A percentile compares a stretch with the other conserved stretches of the same genome.
phyloP scores from a whole-genome alignment of 2,888 invertebrate genomes.

The Palloptera scutellata region DNA sequence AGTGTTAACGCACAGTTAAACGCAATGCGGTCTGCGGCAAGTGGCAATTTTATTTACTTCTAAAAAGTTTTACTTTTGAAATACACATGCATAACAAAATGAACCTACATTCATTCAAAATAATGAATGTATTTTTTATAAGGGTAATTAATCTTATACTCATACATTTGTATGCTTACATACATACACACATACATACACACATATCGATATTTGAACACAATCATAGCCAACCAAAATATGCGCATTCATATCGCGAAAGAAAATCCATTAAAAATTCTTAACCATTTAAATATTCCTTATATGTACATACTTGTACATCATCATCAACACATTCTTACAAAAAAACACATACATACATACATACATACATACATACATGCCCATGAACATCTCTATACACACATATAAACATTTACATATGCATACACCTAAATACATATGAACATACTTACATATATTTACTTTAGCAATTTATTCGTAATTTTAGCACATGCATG shows the following conservation, averaged over 20 bases:
- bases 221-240: not conserved
- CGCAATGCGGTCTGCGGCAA: not conserved
- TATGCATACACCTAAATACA: not conserved
- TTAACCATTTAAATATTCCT: slow-evolving; percentile 19
- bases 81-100: no score
- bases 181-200: not conserved
- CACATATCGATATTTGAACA: not conserved
- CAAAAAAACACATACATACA: slow-evolving; percentile 1
- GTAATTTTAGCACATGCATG: slow-evolving; percentile 33
- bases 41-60: not conserved
- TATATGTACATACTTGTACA: slow-evolving; percentile 15
- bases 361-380: not conserved
- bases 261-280: slow-evolving; percentile 19
- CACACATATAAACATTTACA: not conserved
- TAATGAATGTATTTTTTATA: no score
- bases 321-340: slow-evolving; percentile 17
- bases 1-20: no score
- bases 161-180: no score
- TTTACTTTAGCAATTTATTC: slow-evolving; percentile 31
- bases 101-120: no score
- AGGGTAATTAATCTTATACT: no score
- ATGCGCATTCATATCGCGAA: not conserved
- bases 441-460: slow-evolving; percentile 8
- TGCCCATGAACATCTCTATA: not conserved
- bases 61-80: no score